phyloP scores from a whole-genome alignment of 2,797 vertebrate species.

The Alauda arvensis region DNA sequence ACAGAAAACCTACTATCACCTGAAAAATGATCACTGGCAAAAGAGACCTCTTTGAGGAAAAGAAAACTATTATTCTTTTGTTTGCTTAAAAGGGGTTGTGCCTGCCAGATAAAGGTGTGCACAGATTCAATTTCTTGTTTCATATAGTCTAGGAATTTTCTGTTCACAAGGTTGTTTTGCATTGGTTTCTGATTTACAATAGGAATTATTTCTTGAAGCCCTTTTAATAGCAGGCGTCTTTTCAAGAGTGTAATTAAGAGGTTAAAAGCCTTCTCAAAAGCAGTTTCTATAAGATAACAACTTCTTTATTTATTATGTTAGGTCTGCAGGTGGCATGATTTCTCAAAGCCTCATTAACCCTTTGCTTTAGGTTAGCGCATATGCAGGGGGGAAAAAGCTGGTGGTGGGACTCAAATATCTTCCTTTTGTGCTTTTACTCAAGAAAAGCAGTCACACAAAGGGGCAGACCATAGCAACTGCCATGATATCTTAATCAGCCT shows the following conservation, averaged over 20 bases:
- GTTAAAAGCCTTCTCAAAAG: constrained; percentile 53
- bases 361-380: neutral
- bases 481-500: neutral
- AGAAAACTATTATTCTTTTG: constrained; percentile 73
- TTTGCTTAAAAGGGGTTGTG: constrained; percentile 62
- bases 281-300: constrained; percentile 25
- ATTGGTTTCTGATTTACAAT: constrained; percentile 61
- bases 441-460: neutral
- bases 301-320: constrained; percentile 18
- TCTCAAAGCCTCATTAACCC: constrained; percentile 18
- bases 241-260: constrained; percentile 42
- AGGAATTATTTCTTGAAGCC: constrained; percentile 62
- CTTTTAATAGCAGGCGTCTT: constrained; percentile 55
- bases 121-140: constrained; percentile 71
- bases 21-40: constrained; percentile 66
- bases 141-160: constrained; percentile 54
- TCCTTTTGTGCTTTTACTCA: neutral
- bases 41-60: constrained; percentile 68
- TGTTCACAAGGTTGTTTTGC: constrained; percentile 65
- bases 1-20: constrained; percentile 68
- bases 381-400: neutral
- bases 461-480: neutral
- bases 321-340: constrained; percentile 17
- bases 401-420: neutral
- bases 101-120: constrained; percentile 68